Percentiles rank a stretch among this genome's conserved stretches.
Evolutionary conservation across 2,888 invertebrate genomes (phyloP).

Genomic region (Alviniconcha strummeri): DNA sequence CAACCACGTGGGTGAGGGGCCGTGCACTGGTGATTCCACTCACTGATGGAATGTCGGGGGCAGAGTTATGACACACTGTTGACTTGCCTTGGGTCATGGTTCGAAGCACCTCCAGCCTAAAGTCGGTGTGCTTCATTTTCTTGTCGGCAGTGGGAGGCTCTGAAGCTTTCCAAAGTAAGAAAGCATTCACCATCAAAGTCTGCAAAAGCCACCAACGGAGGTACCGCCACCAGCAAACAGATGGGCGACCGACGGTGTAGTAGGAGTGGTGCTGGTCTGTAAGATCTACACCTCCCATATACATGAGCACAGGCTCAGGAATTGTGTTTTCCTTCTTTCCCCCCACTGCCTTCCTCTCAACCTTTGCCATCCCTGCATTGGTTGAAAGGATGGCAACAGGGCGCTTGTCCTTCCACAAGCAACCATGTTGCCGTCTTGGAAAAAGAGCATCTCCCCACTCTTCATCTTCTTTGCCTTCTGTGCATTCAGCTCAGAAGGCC

Average conservation of each 20-base stretch:
- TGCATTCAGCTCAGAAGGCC: slow-evolving; percentile 4
- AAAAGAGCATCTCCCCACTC: not conserved
- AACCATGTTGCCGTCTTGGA: slow-evolving; percentile 23
- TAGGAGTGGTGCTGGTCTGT: too few species aligned
- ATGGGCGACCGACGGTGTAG: too few species aligned
- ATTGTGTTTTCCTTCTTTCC: not conserved
- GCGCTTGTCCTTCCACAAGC: slow-evolving; percentile 29
- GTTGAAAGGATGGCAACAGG: slow-evolving; percentile 7
- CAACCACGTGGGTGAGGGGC: not conserved
- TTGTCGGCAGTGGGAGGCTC: not conserved
- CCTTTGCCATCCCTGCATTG: not conserved
- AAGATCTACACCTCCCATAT: too few species aligned
- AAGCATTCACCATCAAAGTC: slow-evolving; percentile 26
- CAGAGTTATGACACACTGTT: not conserved
- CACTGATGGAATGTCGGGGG: not conserved
- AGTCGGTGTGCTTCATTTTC: not conserved
- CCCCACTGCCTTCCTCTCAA: not conserved
- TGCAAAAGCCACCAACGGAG: slow-evolving; percentile 36
- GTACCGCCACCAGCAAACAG: too few species aligned
- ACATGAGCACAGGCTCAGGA: not conserved
- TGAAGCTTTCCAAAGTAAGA: not conserved
- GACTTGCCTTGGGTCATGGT: not conserved
- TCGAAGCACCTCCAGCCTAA: not conserved
- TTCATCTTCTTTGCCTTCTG: not conserved
- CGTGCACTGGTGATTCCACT: not conserved